Evolutionary conservation across 2,888 invertebrate species (phyloP), one percentile per base, ranked within the genome.

Genomic region (Cacoxenus indagator): DNA sequence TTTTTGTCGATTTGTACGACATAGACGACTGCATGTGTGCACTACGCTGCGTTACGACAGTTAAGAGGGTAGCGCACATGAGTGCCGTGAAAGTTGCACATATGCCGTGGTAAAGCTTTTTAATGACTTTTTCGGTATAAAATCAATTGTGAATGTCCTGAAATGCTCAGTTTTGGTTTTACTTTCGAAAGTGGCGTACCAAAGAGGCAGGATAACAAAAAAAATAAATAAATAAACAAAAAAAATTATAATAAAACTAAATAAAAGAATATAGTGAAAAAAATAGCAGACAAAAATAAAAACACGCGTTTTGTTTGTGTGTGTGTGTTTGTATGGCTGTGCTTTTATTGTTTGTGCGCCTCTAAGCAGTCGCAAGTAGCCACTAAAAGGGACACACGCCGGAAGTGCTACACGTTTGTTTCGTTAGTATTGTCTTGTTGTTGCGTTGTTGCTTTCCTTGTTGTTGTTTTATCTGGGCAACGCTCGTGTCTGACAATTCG

Each of bases 61-160:
- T 37, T 14, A 37, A 11, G 37, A 1, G 3, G 14, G 14, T 37
- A 37, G 37, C 37, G 27, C 27, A 14, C 4, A 27, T n/a, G 27
- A 27, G 2, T 27, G 55, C 27, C 2, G 9, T 55, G 22, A 2
- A 1, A 51, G 51, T 22, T 9, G 22, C 22, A 6, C 11, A 19
- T 22, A 6, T 19, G 51, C 22, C n/a, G 9, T 19, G 51, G 17
- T n/a, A n/a, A 45, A 62, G 61, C 61, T 62, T 62, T 45, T 62
- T 22, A n/a, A 51, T 17, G 51, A 64, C 67, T 55, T 54, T 66
- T 76, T 79, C 77, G 79, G 81, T 82, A 83, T 82, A 84, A 83
- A 83, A 83, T 83, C 84, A 84, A 83, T 83, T 79, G 79, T 74
- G 76, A 80, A 76, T 76, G 82, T 81, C 79, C 83, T 84, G 81